phyloP scores from a whole-genome alignment of 2,888 invertebrate genomes.

The Ochropleura leucogaster region DNA sequence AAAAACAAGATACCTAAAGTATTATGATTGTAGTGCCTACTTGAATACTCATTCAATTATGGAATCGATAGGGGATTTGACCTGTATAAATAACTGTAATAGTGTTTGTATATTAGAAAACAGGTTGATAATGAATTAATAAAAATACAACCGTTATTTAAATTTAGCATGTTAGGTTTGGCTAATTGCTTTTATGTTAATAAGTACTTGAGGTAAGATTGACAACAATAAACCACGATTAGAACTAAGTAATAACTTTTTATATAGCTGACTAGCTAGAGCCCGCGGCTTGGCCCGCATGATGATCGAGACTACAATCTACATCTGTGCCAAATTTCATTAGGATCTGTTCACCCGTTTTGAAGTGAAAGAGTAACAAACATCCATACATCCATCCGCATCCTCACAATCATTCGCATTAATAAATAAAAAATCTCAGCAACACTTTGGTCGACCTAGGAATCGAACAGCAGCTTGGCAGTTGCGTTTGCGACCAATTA shows the following conservation, averaged over 20 bases:
- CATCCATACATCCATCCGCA: too few relatives aligned
- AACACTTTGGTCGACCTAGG: too few relatives aligned
- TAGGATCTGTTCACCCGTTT: too few relatives aligned
- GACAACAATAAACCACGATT: not conserved
- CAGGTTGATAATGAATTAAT: not conserved
- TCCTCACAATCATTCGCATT: too few relatives aligned
- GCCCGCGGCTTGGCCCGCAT: too few relatives aligned
- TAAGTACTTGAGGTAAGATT: conserved; percentile 10
- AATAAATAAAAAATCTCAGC: too few relatives aligned
- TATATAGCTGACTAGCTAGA: not conserved
- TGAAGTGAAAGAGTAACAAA: too few relatives aligned
- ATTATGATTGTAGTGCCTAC: not conserved
- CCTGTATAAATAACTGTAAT: not conserved
- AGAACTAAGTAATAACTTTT: not conserved
- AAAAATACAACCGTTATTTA: not conserved
- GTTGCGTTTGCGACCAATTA: too few relatives aligned
- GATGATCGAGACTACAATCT: too few relatives aligned
- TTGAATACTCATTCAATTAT: not conserved
- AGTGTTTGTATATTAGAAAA: not conserved
- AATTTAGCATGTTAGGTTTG: too few relatives aligned
- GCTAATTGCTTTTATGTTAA: not conserved
- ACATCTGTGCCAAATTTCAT: too few relatives aligned
- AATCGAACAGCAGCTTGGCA: too few relatives aligned
- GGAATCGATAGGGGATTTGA: not conserved
- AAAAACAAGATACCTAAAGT: not conserved